These are phyloP conservation scores for Nicator chloris DNA, from an alignment of 2,113 vertebrate species.

Conservation along the genomic window DNA sequence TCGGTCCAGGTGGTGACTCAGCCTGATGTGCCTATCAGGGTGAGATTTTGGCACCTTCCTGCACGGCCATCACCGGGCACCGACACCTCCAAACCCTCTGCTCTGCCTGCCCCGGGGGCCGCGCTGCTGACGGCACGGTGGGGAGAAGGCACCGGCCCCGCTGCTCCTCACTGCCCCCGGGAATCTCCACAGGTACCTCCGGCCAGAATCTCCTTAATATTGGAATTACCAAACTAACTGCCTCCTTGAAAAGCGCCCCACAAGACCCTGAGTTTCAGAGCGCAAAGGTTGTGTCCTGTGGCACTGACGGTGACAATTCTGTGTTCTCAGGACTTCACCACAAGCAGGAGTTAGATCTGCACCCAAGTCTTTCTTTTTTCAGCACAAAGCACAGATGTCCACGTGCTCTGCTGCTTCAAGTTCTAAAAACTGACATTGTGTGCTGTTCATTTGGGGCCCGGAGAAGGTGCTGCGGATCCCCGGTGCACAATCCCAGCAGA, in stretches of 20 bases:
- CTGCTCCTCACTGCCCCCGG: fast-evolving
- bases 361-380: background rate
- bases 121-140: background rate
- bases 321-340: background rate
- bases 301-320: no score
- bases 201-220: background rate
- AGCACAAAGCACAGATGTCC: background rate
- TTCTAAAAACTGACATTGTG: background rate
- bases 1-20: fast-evolving
- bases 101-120: background rate
- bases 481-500: background rate
- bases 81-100: background rate
- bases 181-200: background rate
- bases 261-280: background rate
- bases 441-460: background rate
- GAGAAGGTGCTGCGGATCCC: background rate
- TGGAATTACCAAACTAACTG: background rate
- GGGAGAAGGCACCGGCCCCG: background rate
- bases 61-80: fast-evolving
- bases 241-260: background rate
- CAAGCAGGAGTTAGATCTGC: background rate
- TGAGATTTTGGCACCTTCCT: background rate
- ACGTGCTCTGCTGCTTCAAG: fast-evolving
- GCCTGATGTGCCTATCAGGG: background rate
- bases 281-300: background rate